Conservation (phyloP, 2,113 vertebrate genomes). For the Halcyon malimbica region DNA sequence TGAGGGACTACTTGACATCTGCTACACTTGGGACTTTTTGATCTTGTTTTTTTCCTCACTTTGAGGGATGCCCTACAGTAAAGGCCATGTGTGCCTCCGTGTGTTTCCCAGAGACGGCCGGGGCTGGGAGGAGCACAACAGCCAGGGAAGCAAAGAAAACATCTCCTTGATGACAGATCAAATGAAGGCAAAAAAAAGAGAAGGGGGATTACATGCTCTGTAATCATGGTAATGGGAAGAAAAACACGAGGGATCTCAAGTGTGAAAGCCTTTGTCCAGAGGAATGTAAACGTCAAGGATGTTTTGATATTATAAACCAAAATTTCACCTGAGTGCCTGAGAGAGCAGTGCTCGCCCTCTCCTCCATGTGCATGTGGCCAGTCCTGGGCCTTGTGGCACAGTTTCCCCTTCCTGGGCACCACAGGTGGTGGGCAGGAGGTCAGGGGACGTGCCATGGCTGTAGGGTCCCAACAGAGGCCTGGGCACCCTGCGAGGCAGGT, state of each 20-base stretch:
- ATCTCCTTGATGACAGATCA: slow-evolving; percentile 78
- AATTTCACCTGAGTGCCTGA: background rate
- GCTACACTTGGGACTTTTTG: slow-evolving; percentile 78
- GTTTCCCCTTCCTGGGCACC: background rate
- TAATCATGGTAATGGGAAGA: slow-evolving; percentile 69
- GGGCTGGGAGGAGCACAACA: background rate
- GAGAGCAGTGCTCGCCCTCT: background rate
- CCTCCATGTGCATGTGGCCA: background rate
- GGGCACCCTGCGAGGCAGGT: rapidly evolving
- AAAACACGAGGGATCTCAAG: slow-evolving; percentile 66
- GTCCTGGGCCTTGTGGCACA: rapidly evolving
- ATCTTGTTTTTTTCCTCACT: slow-evolving; percentile 70
- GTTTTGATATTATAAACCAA: slow-evolving; percentile 42
- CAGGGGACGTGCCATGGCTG: rapidly evolving
- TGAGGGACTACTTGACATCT: slow-evolving; percentile 85
- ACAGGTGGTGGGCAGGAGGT: rapidly evolving
- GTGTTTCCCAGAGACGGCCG: background rate
- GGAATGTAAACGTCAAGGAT: background rate
- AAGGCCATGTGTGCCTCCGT: slow-evolving; percentile 32
- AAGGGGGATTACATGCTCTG: slow-evolving; percentile 70
- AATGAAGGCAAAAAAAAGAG: slow-evolving; percentile 65
- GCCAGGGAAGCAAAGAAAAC: slow-evolving; percentile 67
- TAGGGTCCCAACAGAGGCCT: background rate
- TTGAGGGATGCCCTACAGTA: slow-evolving; percentile 69
- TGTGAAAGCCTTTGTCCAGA: slow-evolving; percentile 57